A percentile compares a stretch with the other conserved stretches of the same genome.
These are phyloP conservation scores for Xestia sexstrigata DNA, from an alignment of 2,888 invertebrate species.

Conservation along the genomic window DNA sequence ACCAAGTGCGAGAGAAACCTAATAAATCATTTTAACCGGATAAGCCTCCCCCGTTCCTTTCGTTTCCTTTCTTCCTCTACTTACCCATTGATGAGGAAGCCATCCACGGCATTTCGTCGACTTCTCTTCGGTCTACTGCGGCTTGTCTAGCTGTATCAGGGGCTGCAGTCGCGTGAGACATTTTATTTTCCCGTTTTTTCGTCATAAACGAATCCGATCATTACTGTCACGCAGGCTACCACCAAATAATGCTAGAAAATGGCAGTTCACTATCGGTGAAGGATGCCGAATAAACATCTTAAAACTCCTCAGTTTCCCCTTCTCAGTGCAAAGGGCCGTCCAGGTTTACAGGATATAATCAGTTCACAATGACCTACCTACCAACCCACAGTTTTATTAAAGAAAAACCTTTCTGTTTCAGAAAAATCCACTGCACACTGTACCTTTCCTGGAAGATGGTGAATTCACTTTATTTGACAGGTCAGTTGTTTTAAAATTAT, in stretches of 20 bases:
- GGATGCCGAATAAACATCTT: background rate
- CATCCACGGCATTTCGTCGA: background rate
- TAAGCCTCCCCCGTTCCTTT: background rate
- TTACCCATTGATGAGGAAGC: background rate
- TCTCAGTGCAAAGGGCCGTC: background rate
- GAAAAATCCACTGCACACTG: slow-evolving; percentile 38
- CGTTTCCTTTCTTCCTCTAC: background rate
- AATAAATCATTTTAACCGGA: background rate
- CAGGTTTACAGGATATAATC: background rate
- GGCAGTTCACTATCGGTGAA: background rate
- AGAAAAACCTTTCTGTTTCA: background rate
- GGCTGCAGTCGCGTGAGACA: background rate
- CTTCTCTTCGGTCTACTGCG: background rate
- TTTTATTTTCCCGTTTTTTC: background rate
- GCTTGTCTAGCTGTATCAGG: background rate
- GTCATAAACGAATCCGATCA: background rate
- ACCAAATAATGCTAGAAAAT: background rate
- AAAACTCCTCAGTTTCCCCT: background rate
- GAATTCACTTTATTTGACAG: slow-evolving; percentile 85
- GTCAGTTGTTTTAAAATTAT: slow-evolving; percentile 66
- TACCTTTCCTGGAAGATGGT: slow-evolving; percentile 33
- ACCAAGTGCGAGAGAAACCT: background rate
- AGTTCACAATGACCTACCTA: background rate
- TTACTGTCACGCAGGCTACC: background rate
- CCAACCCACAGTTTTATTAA: background rate